A percentile compares a stretch with the other conserved stretches of the same genome.
Conservation (phyloP, 2,113 vertebrate genomes). For the Lepus europaeus region DNA sequence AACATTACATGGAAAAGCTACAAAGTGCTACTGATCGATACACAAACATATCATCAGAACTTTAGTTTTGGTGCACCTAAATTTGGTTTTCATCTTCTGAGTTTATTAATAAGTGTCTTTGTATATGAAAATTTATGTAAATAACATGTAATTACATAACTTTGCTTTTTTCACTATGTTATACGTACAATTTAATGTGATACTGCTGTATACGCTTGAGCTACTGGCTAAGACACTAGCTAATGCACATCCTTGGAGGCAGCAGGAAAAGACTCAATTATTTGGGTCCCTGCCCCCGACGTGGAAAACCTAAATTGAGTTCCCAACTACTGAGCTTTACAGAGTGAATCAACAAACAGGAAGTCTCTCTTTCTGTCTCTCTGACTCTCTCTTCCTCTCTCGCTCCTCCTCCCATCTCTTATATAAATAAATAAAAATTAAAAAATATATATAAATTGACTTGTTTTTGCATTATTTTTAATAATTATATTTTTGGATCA, state of each 20-base stretch:
- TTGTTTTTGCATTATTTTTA: neutral
- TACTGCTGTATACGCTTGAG: neutral
- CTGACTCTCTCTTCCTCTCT: too few species aligned
- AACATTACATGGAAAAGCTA: neutral
- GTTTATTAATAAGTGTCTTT: neutral
- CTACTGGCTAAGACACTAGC: too few species aligned
- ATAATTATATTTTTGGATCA: neutral
- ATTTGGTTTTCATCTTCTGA: slow-evolving; percentile 14
- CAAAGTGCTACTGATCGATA: neutral
- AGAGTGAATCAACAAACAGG: too few species aligned
- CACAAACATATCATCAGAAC: neutral
- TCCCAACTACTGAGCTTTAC: too few species aligned
- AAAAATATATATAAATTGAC: neutral
- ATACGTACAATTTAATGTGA: neutral
- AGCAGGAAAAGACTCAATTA: too few species aligned
- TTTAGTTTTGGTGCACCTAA: neutral
- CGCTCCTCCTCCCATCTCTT: too few species aligned
- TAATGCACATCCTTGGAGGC: too few species aligned
- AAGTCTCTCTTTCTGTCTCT: too few species aligned
- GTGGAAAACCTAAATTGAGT: too few species aligned
- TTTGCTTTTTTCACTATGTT: neutral
- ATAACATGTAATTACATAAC: too few species aligned
- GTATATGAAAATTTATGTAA: neutral
- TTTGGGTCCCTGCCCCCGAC: too few species aligned
- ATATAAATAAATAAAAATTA: too few species aligned